These are phyloP conservation scores for Limnephilus rhombicus DNA, from an alignment of 2,888 invertebrate species.

Conservation along the genomic window DNA sequence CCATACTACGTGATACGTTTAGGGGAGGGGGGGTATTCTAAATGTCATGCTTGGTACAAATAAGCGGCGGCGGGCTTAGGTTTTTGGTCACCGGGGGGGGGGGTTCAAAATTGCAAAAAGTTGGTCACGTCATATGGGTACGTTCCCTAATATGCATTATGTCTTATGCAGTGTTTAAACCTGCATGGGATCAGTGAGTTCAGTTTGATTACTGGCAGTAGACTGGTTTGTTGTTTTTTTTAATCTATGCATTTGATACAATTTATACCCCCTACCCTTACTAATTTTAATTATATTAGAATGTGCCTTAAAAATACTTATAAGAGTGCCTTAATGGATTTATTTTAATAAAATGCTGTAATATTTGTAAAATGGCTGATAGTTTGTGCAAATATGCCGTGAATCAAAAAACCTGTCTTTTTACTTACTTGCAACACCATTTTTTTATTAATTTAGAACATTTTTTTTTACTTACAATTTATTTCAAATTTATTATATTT, in stretches of 20 bases:
- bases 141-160: not conserved
- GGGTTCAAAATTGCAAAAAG: no score
- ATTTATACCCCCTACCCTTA: not conserved
- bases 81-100: no score
- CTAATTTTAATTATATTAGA: conserved; percentile 6
- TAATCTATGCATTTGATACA: not conserved
- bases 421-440: not conserved
- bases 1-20: no score
- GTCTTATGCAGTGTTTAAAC: not conserved
- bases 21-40: no score
- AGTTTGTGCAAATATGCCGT: not conserved
- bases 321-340: conserved; percentile 32
- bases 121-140: no score
- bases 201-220: not conserved
- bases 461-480: not conserved
- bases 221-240: not conserved
- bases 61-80: no score
- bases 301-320: conserved; percentile 25
- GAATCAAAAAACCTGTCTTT: not conserved
- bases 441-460: not conserved
- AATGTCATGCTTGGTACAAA: no score
- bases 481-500: not conserved
- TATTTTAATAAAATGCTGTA: not conserved
- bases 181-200: not conserved
- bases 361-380: no score